Evolutionary conservation across 2,888 invertebrate species (phyloP), one percentile per base, ranked within the genome.

Genomic region (Dascillus cervinus): DNA sequence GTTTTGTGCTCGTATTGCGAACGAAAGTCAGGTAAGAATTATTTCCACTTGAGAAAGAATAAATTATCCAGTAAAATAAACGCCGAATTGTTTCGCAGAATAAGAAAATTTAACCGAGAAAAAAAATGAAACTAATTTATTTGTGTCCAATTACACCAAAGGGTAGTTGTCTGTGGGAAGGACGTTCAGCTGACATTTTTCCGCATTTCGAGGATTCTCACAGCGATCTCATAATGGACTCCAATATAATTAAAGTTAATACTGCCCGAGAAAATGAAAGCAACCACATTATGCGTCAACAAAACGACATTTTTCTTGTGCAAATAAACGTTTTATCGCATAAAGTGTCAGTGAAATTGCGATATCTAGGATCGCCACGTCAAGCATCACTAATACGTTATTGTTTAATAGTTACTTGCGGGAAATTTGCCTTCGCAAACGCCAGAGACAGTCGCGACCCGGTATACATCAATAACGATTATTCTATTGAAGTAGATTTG

Each of bases 161-260:
- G 23, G 27, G 27, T 11, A 22, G 13, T 5, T 43, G 43, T 19
- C 15, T 13, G 3, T 43, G 43, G 43, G 43, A 43, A 32, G 43
- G 43, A 21, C 13, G 35, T 9, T 28, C 33, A 22, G 22, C 26
- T 9, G 37, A 35, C 22, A 37, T 43, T 20, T 20, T 35, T 17
- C 26, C 32, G 13, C 43, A 43, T 32, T 34, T 40, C 26, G 26
- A 40, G 12, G 19, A 21, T 5, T 9, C 29, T 14, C 43, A 43
- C 33, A 13, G 26, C 22, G 33, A 40, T 9, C 25, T 37, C 3
- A 14, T 43, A 21, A 29, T 40, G 13, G 29, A 35, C 19, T 37
- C 39, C 15, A 37, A 37, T 17, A 21, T 32, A 10, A 27, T 43
- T 19, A n/a, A 20, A 20, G 28, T 32, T 10, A 23, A 37, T 15